Percentiles rank a stretch among this genome's conserved stretches.
Evolutionary conservation across 2,888 invertebrate species (phyloP).

Genomic region (Spilarctia lutea): DNA sequence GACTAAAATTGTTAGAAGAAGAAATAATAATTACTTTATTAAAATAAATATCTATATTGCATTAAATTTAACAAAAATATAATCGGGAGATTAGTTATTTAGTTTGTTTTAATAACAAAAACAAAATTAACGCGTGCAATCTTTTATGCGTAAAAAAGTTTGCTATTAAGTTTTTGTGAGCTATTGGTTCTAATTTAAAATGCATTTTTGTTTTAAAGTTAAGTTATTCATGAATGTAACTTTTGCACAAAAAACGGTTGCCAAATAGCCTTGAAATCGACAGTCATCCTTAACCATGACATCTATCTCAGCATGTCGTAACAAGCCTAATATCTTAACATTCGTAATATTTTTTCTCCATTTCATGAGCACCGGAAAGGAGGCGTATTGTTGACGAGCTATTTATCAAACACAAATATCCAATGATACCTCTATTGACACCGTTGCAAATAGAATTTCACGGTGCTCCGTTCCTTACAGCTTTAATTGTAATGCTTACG

Average conservation of each 20-base stretch:
- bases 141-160: neutral
- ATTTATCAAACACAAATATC: constrained; percentile 77
- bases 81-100: neutral
- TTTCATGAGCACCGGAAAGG: constrained; percentile 59
- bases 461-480: constrained; percentile 68
- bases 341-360: constrained; percentile 42
- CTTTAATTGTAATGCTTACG: constrained; percentile 72
- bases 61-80: neutral
- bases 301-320: constrained; percentile 47
- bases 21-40: no score
- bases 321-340: constrained; percentile 52
- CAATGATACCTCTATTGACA: constrained; percentile 79
- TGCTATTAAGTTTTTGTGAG: neutral
- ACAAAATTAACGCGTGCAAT: neutral
- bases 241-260: neutral
- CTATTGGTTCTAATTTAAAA: neutral
- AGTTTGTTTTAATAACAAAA: neutral
- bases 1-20: no score
- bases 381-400: constrained; percentile 80
- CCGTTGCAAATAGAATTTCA: constrained; percentile 74
- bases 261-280: constrained; percentile 52
- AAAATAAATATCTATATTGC: no score
- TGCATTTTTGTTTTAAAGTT: neutral
- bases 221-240: neutral
- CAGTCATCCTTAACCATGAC: constrained; percentile 55